Evolutionary conservation across 2,888 invertebrate species (phyloP).

Genomic region (Aromia moschata): DNA sequence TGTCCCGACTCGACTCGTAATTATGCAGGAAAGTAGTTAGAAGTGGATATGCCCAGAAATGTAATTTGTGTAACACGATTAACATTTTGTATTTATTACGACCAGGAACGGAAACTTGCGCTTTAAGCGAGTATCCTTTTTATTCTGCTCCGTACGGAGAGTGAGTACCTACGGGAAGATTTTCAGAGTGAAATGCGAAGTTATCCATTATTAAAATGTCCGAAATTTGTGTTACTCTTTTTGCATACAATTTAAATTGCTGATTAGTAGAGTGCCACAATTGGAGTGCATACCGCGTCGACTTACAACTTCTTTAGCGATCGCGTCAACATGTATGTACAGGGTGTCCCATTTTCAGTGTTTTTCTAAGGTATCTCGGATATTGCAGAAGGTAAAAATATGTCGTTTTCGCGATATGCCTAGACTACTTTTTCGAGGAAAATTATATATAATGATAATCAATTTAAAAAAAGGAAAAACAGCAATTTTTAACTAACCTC

Average conservation of each 20-base stretch:
- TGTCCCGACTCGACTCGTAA: slow-evolving; percentile 10
- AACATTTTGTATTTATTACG: slow-evolving; percentile 11
- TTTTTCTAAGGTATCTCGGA: too few relatives aligned
- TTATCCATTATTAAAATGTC: neutral
- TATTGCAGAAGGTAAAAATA: too few relatives aligned
- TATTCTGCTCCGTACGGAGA: neutral
- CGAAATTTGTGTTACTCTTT: neutral
- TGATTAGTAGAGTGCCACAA: too few relatives aligned
- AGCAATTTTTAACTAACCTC: too few relatives aligned
- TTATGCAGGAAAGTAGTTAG: slow-evolving; percentile 8
- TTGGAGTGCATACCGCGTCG: too few relatives aligned
- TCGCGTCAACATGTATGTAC: too few relatives aligned
- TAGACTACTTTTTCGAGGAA: too few relatives aligned
- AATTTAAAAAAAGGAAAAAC: too few relatives aligned
- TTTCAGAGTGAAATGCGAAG: neutral
- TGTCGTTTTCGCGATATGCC: too few relatives aligned
- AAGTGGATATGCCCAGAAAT: slow-evolving; percentile 3
- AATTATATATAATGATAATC: too few relatives aligned
- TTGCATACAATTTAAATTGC: neutral
- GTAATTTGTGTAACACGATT: slow-evolving; percentile 14
- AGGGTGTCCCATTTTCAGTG: too few relatives aligned
- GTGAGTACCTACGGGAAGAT: neutral
- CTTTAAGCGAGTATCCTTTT: neutral
- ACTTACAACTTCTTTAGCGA: too few relatives aligned
- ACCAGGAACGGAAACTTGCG: neutral